Base-by-base conservation (phyloP, 2,888 invertebrate genomes). In the Aspidapion aeneum region DNA sequence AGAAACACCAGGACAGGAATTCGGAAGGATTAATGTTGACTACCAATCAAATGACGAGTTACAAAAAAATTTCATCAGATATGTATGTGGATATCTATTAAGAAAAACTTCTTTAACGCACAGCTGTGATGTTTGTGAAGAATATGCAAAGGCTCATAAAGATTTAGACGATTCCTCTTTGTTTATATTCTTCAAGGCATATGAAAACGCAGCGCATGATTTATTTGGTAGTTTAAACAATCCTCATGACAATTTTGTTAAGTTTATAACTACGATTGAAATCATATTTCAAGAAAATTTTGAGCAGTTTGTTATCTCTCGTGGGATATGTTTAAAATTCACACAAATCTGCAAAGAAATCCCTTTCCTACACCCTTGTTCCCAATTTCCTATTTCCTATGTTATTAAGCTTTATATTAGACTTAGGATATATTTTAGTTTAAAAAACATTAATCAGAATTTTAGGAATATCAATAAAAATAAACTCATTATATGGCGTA, bases 131-230 rank as follows among this genome's bases (percentile, higher is more conserved):
- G 17, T 18, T 21, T 62, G 62, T 19, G 21, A 20, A 12, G 21
- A 55, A 12, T 62, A 62, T 18, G 17, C 21, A 16, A 58, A 20
- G 3, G 62, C 57, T 3, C 58, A 62, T 18, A 18, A 1, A 50
- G 22, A 62, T 51, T 21, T 62, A 7, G 62, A 62, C 51, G 62
- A 62, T 62, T 58, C 62, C 3, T 62, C 62, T 16, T 54, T 58
- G 22, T 58, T 21, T 48, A 58, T 57, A 58, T 62, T 58, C 22
- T 18, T 62, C 2, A 58, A 58, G 16, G 54, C 62, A 58, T 62
- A 62, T 55, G 54, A 62, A 54, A 62, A 62, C 58, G 22, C 5
- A 1, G n/a, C 50, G 1, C 20, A 48, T 17, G 54, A 52, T 12
- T 52, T 35, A n/a, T 62, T 62, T 52, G 58, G 62, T 16, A 62